Percentiles rank a stretch among this genome's conserved stretches.
Evolutionary conservation across 2,888 invertebrate species (phyloP).

Genomic region (Lacanobia wlatinum): DNA sequence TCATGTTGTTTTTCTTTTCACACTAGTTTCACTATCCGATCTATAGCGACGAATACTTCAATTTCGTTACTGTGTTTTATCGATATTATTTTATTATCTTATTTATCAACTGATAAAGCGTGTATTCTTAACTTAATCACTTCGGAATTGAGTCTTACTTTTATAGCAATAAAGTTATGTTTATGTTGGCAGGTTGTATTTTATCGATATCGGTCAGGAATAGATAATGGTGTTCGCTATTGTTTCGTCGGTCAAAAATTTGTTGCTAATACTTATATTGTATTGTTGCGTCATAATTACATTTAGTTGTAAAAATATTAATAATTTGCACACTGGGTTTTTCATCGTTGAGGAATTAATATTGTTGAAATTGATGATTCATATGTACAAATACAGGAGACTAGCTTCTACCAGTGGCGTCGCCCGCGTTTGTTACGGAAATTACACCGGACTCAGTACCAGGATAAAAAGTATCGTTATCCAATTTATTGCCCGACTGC

Average conservation of each 20-base stretch:
- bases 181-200: constrained; percentile 20
- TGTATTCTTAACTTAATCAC: background rate
- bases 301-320: background rate
- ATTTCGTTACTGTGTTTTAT: constrained; percentile 39
- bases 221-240: constrained; percentile 44
- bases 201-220: constrained; percentile 37
- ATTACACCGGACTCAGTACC: background rate
- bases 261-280: background rate
- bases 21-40: constrained; percentile 52
- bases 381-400: background rate
- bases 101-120: constrained; percentile 56
- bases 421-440: background rate
- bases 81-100: constrained; percentile 37
- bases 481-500: too few species aligned
- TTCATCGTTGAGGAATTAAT: background rate
- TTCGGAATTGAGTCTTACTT: constrained; percentile 36
- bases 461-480: too few species aligned
- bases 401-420: background rate
- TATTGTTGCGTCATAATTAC: constrained; percentile 38
- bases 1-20: constrained; percentile 58
- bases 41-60: constrained; percentile 48
- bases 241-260: constrained; percentile 29
- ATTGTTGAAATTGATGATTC: background rate
- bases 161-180: constrained; percentile 4
- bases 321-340: background rate